Evolutionary conservation across 92 coral and sea anemone genomes (phyloP).

Genomic region (Anthopleura xanthogrammica): DNA sequence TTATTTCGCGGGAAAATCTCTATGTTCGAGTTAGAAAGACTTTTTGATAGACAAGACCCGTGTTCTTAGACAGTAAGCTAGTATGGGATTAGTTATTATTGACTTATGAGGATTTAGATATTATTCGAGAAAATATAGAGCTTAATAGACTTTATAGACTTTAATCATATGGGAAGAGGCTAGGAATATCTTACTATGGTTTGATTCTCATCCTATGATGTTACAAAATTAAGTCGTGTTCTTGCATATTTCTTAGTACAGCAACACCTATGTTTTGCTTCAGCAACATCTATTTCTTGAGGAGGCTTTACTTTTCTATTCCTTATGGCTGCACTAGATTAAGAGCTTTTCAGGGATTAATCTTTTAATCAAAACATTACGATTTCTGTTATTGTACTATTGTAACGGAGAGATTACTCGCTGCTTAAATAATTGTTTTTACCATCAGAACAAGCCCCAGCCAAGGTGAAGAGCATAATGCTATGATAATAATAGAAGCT

Average conservation of each 20-base stretch:
- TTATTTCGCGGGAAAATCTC: not conserved
- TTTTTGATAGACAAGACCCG: not conserved
- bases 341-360: not conserved
- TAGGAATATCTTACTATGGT: not conserved
- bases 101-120: not conserved
- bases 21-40: not conserved
- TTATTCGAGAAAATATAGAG: not conserved
- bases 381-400: not conserved
- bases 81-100: not conserved
- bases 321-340: conserved; percentile 1
- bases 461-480: not conserved
- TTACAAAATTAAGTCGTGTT: not conserved
- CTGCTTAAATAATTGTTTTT: not conserved
- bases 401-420: not conserved
- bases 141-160: not conserved
- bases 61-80: not conserved
- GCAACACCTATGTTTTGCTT: not conserved
- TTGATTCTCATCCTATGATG: not conserved
- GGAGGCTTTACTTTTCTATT: not conserved
- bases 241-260: not conserved
- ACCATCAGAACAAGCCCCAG: not conserved
- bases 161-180: not conserved
- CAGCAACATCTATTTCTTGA: not conserved
- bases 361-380: not conserved
- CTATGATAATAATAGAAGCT: conserved; percentile 1